These are phyloP conservation scores for Oreochromis tanganicae DNA, from an alignment of 2,113 vertebrate genomes.

Conservation along the genomic window DNA sequence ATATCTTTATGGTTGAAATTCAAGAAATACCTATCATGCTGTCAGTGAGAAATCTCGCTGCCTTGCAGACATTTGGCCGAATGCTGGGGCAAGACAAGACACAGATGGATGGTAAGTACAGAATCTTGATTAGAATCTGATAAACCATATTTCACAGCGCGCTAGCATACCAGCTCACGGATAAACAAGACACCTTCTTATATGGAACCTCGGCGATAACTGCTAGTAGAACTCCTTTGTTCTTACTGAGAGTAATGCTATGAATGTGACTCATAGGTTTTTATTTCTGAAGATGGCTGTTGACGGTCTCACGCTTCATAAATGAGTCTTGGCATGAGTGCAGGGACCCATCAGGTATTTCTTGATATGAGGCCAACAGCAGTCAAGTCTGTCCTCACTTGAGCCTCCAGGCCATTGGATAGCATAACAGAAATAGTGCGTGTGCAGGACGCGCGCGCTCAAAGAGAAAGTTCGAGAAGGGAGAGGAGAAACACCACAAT, in stretches of 20 bases:
- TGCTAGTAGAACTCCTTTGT: not conserved
- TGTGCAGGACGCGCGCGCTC: not conserved
- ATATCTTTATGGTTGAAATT: slow-evolving; percentile 12
- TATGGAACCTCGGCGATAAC: not conserved
- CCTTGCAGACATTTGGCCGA: not conserved
- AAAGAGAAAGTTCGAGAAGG: not conserved
- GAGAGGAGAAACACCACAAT: not conserved
- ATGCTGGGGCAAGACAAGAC: slow-evolving; percentile 15
- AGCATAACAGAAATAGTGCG: slow-evolving; percentile 14
- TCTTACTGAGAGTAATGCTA: not conserved
- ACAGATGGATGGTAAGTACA: not conserved
- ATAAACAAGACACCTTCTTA: not conserved
- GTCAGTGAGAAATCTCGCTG: slow-evolving; percentile 3
- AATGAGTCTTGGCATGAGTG: slow-evolving; percentile 59
- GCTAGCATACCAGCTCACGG: not conserved
- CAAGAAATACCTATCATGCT: not conserved
- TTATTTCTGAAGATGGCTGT: slow-evolving; percentile 5
- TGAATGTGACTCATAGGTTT: slow-evolving; percentile 11
- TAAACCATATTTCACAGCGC: not conserved
- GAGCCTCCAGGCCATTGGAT: slow-evolving; percentile 52
- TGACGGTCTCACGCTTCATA: slow-evolving; percentile 46
- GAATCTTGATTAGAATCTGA: not conserved
- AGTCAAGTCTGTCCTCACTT: slow-evolving; percentile 63
- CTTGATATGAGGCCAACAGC: slow-evolving; percentile 52
- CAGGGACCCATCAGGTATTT: slow-evolving; percentile 57